Percentiles rank a stretch among this genome's conserved stretches.
Evolutionary conservation across 2,797 vertebrate species (phyloP).

Genomic region (Todus mexicanus): DNA sequence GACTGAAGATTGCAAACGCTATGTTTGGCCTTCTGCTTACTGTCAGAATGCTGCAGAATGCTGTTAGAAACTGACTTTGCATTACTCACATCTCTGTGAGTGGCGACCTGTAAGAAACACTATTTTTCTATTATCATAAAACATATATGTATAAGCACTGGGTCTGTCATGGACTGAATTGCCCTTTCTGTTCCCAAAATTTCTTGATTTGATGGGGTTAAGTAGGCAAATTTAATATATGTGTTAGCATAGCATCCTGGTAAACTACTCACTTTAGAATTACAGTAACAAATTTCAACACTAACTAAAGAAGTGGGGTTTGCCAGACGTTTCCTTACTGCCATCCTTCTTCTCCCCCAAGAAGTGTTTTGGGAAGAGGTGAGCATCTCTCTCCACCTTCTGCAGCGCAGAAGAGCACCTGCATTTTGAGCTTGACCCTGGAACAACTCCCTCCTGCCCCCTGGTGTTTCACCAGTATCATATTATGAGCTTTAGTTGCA

Average conservation of each 20-base stretch:
- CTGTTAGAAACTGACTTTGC: background rate
- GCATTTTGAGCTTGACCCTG: fast-evolving
- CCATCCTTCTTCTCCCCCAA: background rate
- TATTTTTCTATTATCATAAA: background rate
- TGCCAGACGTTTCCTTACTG: background rate
- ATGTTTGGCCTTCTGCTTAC: background rate
- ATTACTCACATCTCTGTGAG: background rate
- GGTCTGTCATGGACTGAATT: background rate
- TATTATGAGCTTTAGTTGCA: no score
- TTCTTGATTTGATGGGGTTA: background rate
- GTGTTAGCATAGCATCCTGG: background rate
- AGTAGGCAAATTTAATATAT: background rate
- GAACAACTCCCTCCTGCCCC: background rate
- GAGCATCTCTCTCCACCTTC: background rate
- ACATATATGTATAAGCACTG: background rate
- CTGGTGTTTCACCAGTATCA: background rate
- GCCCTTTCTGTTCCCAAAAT: background rate
- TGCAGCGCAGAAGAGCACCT: no score
- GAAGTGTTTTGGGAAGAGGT: background rate
- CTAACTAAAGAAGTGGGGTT: background rate
- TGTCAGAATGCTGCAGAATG: background rate
- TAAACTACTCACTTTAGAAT: background rate
- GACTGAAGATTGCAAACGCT: background rate
- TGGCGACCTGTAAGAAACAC: background rate
- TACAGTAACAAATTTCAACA: background rate